A percentile compares a stretch with the other conserved stretches of the same genome.
These are phyloP conservation scores for Temnothorax unifasciatus DNA, from an alignment of 2,888 invertebrate species.

Conservation along the genomic window DNA sequence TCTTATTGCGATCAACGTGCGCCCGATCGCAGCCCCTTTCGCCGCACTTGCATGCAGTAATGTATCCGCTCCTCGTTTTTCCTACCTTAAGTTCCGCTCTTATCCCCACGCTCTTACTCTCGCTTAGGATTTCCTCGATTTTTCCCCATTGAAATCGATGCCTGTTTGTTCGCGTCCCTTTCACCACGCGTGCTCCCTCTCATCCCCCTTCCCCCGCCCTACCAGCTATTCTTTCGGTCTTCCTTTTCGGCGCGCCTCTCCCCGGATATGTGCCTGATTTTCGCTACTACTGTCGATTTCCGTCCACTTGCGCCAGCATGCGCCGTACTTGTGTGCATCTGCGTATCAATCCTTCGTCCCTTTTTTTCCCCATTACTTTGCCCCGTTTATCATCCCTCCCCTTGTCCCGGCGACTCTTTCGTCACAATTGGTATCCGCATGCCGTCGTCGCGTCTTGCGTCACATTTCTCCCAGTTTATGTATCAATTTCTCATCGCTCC, in stretches of 20 bases:
- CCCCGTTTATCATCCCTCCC: slow-evolving; percentile 40
- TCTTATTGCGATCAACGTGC: slow-evolving; percentile 54
- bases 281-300: slow-evolving; percentile 56
- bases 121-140: slow-evolving; percentile 28
- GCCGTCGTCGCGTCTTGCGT: slow-evolving; percentile 25
- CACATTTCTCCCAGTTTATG: slow-evolving; percentile 34
- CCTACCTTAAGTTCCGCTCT: slow-evolving; percentile 52
- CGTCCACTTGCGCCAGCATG: slow-evolving; percentile 30
- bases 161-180: slow-evolving; percentile 51
- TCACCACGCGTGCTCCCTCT: slow-evolving; percentile 35
- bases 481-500: slow-evolving; percentile 47
- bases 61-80: slow-evolving; percentile 52
- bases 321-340: slow-evolving; percentile 41
- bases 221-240: slow-evolving; percentile 27
- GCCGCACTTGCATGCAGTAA: slow-evolving; percentile 54
- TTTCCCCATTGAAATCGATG: slow-evolving; percentile 53
- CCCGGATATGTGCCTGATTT: slow-evolving; percentile 51
- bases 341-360: slow-evolving; percentile 33
- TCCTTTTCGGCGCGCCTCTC: slow-evolving; percentile 36
- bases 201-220: slow-evolving; percentile 14
- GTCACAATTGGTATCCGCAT: slow-evolving; percentile 43
- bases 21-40: slow-evolving; percentile 23
- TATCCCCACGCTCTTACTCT: slow-evolving; percentile 43
- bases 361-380: slow-evolving; percentile 34
- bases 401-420: not conserved